Evolutionary conservation across 1,140 invertebrate genomes (phyloP).

Genomic region (Himalopsyche phryganea): DNA sequence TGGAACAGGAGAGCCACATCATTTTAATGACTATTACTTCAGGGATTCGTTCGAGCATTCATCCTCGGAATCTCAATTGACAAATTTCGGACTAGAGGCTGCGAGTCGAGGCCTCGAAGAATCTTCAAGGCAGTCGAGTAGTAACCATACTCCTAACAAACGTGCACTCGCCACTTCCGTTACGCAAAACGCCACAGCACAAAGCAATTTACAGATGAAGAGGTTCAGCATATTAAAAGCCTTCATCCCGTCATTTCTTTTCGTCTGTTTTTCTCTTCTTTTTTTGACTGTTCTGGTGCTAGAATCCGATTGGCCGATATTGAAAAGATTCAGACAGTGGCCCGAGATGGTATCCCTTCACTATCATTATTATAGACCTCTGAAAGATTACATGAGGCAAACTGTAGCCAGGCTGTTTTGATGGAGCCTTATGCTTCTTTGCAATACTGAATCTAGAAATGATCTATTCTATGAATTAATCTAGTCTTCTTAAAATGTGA

Average conservation of each 20-base stretch:
- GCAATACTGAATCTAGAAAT: too few species aligned
- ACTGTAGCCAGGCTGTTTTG: constrained; percentile 51
- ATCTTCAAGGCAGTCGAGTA: constrained; percentile 46
- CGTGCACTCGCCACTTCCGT: constrained; percentile 43
- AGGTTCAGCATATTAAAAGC: constrained; percentile 63
- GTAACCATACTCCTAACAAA: constrained; percentile 55
- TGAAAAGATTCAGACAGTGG: constrained; percentile 66
- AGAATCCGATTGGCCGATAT: constrained; percentile 69
- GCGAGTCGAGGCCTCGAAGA: constrained; percentile 41
- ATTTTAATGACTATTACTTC: constrained; percentile 64
- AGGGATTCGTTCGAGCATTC: constrained; percentile 76
- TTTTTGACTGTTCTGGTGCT: constrained; percentile 65
- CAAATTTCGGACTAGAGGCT: constrained; percentile 48
- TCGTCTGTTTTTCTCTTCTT: constrained; percentile 63
- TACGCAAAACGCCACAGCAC: constrained; percentile 32
- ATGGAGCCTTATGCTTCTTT: constrained; percentile 33
- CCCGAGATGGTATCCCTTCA: constrained; percentile 76
- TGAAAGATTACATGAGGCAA: constrained; percentile 69
- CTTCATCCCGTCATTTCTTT: constrained; percentile 69
- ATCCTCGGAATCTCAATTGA: constrained; percentile 66
- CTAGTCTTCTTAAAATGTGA: too few species aligned
- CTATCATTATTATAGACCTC: constrained; percentile 77
- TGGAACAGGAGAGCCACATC: constrained; percentile 40
- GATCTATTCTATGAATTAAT: too few species aligned
- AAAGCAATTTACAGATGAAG: constrained; percentile 23